Conservation (phyloP, 2,797 vertebrate species). For the Odontamblyopus rebecca region DNA sequence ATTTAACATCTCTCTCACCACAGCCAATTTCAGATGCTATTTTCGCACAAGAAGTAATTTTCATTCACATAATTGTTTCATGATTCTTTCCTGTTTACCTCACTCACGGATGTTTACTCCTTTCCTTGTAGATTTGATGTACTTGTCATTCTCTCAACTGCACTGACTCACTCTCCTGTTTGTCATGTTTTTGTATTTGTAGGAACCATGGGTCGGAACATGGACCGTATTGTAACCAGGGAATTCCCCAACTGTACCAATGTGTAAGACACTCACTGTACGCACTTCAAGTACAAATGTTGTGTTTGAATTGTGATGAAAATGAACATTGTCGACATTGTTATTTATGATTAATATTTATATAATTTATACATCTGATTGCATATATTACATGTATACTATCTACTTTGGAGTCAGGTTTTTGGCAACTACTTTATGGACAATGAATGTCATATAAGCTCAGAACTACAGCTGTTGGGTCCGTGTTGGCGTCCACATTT, state of each 20-base stretch:
- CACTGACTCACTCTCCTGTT: constrained; percentile 12
- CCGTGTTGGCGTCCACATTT: background rate
- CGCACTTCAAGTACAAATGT: constrained; percentile 52
- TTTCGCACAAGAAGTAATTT: constrained; percentile 1
- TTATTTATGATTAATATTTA: constrained; percentile 25
- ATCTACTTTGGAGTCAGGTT: constrained; percentile 46
- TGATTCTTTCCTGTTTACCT: background rate
- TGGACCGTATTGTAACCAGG: constrained; percentile 88
- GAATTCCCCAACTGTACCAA: constrained; percentile 98
- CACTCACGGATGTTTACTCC: background rate
- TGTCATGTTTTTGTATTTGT: constrained; percentile 39
- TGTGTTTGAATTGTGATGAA: constrained; percentile 58
- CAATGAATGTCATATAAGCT: constrained; percentile 16
- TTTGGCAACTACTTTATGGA: constrained; percentile 39
- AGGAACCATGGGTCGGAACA: constrained; percentile 88
- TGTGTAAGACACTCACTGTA: constrained; percentile 79
- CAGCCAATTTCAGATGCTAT: background rate
- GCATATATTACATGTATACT: constrained; percentile 47
- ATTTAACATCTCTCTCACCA: constrained; percentile 1
- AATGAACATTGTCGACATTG: constrained; percentile 39
- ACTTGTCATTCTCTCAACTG: background rate
- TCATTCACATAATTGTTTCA: constrained; percentile 5
- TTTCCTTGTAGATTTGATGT: background rate
- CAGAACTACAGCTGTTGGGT: background rate
- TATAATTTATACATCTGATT: constrained; percentile 20